Conservation (phyloP, 2,888 invertebrate genomes). For the Calameuta filiformis region DNA sequence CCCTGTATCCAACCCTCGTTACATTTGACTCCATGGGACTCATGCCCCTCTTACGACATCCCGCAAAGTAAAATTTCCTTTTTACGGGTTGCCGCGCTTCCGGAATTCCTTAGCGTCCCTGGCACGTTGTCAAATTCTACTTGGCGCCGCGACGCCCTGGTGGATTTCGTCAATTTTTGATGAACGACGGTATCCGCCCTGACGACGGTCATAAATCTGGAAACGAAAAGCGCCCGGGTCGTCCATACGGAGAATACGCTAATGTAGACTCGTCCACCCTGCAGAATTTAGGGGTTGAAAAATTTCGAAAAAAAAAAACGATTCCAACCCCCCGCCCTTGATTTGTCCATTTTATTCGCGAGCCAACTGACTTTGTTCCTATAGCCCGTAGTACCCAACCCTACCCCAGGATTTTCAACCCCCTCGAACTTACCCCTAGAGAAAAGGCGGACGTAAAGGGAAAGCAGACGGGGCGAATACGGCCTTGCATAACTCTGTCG, state of each 20-base stretch:
- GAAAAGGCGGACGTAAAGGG: background rate
- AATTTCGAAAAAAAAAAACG: background rate
- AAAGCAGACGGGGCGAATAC: background rate
- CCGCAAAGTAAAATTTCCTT: background rate
- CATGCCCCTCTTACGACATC: background rate
- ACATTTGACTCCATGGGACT: background rate
- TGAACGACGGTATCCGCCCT: background rate
- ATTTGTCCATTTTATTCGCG: background rate
- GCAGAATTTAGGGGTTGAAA: background rate
- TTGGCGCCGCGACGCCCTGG: background rate
- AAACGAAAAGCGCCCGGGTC: background rate
- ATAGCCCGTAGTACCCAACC: background rate
- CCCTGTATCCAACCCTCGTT: background rate
- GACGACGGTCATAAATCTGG: background rate
- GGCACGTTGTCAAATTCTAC: background rate
- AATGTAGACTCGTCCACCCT: background rate
- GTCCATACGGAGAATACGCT: background rate
- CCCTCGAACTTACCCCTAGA: background rate
- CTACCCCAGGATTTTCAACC: background rate
- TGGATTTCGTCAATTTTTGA: slow-evolving; percentile 18
- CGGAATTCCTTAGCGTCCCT: background rate
- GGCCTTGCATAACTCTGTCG: background rate
- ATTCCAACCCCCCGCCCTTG: background rate
- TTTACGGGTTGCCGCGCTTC: background rate
- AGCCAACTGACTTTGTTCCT: background rate